Evolutionary conservation across 2,888 invertebrate genomes (phyloP), one percentile per base, ranked within the genome.

Genomic region (Heliconius hortense): DNA sequence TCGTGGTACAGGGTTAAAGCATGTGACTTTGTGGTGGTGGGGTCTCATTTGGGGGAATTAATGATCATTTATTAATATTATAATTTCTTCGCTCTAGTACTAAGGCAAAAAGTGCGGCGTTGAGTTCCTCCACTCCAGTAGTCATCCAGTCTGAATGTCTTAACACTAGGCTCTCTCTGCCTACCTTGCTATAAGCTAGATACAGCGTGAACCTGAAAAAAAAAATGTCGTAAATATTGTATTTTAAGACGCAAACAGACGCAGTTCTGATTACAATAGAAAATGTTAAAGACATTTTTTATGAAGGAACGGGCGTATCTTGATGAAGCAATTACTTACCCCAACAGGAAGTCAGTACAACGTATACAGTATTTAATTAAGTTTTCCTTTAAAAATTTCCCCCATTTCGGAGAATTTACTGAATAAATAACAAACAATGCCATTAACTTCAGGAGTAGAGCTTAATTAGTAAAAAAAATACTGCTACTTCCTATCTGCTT

Each of bases 391-490:
- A 39, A 59, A 71, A 60, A 56, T n/a, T 56, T n/a, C 15, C 60
- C 18, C 39, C 60, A 39, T 71, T 71, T 26, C 60, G 28, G 26
- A n/a, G 26, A 71, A 60, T 71, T 60, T 66, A 35, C 62, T 63
- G 48, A 63, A 69, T 62, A 74, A 66, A 67, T 73, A 73, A 66
- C 43, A 62, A 69, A 69, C 60, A 63, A 53, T 43, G 31, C 59
- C 48, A 62, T 68, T 48, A 74, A 53, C 74, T 60, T 35, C 53
- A 48, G 62, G 48, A 31, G 69, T 62, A 69, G 62, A 48, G 67
- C 21, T 62, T 74, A 74, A 74, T 74, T 74, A 74, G 35, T 63
- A 63, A 62, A 21, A 68, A 48, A 69, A 69, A 69, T 73, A 60
- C 59, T n/a, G 59, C 4, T 53, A 62, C 10, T 39, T 31, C 28